Evolutionary conservation across 2,888 invertebrate genomes (phyloP).

Genomic region (Microctonus aethiopoides): DNA sequence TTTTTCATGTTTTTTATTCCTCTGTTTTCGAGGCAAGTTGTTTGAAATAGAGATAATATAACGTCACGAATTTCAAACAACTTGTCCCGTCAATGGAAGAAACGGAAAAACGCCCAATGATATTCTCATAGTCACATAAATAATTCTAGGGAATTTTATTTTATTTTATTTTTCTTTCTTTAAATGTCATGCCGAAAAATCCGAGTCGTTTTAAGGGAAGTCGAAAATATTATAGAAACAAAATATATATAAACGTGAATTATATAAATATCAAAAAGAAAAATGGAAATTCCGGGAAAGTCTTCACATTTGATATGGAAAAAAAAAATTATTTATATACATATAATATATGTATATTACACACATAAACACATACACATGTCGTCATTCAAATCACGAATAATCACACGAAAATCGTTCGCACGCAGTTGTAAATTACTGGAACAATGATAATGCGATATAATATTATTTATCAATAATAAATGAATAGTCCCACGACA

Average conservation of each 20-base stretch:
- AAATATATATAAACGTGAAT: slow-evolving; percentile 6
- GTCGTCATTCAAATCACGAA: slow-evolving; percentile 13
- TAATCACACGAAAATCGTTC: slow-evolving; percentile 33
- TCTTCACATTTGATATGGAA: slow-evolving; percentile 22
- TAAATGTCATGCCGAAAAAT: slow-evolving; percentile 15
- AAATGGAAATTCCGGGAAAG: slow-evolving; percentile 5
- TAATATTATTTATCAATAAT: slow-evolving; percentile 47
- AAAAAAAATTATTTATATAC: slow-evolving; percentile 31
- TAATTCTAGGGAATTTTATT: not conserved
- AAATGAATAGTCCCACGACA: slow-evolving; percentile 25
- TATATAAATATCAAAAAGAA: not conserved
- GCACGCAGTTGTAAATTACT: slow-evolving; percentile 48
- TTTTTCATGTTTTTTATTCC: not conserved
- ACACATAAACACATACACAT: slow-evolving; percentile 38
- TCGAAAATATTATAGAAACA: not conserved
- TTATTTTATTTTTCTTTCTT: not conserved
- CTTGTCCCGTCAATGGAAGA: not conserved
- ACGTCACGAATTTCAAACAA: not conserved
- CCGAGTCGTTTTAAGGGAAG: slow-evolving; percentile 4
- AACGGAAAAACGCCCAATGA: not conserved
- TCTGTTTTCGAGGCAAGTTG: not conserved
- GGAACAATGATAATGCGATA: slow-evolving; percentile 61
- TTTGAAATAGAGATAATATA: not conserved
- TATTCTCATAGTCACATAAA: slow-evolving; percentile 7
- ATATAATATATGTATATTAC: slow-evolving; percentile 38